Evolutionary conservation across 2,113 vertebrate species (phyloP), one percentile per base, ranked within the genome.

Genomic region (Clinocottus analis): DNA sequence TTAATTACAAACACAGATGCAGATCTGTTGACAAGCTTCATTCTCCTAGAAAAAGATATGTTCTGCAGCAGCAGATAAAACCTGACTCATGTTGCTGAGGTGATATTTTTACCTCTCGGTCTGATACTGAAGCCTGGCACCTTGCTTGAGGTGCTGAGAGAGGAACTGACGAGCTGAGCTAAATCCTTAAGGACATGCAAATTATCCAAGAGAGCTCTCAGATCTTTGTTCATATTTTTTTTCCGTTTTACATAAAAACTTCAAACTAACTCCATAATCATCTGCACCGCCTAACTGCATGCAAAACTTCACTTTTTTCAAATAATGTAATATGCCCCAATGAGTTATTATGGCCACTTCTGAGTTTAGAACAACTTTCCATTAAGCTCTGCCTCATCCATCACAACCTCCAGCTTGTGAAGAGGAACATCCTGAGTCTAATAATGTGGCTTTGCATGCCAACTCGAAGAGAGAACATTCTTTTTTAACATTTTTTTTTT

Each of bases 31-130:
- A 45, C 39, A 27, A 49, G 73, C 21, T 35, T 76, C 14, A 56
- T 56, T 23, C 37, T 14, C 17, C 7, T 69, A 31, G 29, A 17
- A 68, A n/a, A 21, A 29, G n/a, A 69, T 31, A 25, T 16, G 33
- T 21, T 70, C 23, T 43, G 67, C 47, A 21, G 49, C 25, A 5
- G 5, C 7, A 66, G 41, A 79, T 37, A 33, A 33, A 29, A 25
- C 21, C 1, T 35, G 37, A 37, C 31, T 49, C 6, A 70, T 69
- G 27, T 29, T 62, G 29, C 23, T 31, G 56, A 62, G 25, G 41
- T 66, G 69, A 60, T 25, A 39, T 67, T 61, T 35, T 68, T 33
- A 80, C 7, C 43, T 21, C 53, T 17, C 9, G 5, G 33, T 60
- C 33, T 43, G 33, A 61, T 35, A 31, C 1, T 35, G 33, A 60